phyloP scores from a whole-genome alignment of 2,797 vertebrate genomes.

The Darevskia nairensis region DNA sequence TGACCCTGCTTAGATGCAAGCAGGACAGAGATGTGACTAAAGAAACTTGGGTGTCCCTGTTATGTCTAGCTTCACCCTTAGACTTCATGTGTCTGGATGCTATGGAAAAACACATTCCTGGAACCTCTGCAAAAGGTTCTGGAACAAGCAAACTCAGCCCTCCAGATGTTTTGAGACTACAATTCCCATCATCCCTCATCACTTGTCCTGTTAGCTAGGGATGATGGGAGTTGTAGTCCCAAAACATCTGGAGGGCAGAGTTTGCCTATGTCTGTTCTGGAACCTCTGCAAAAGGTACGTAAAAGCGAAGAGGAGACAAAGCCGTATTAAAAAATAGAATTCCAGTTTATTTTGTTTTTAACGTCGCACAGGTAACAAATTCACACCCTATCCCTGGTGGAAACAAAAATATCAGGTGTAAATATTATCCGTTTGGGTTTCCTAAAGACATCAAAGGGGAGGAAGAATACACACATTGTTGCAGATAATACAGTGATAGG shows the following conservation, averaged over 20 bases:
- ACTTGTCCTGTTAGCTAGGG: too few relatives aligned
- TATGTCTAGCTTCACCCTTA: not conserved
- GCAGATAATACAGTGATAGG: slow-evolving; percentile 54
- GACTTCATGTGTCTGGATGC: not conserved
- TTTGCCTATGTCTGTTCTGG: too few relatives aligned
- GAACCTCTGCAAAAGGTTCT: not conserved
- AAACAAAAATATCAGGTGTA: slow-evolving; percentile 61
- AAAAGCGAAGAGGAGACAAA: slow-evolving; percentile 33
- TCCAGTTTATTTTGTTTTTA: slow-evolving; percentile 66
- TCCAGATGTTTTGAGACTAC: too few relatives aligned
- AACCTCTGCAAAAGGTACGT: not conserved
- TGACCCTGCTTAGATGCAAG: not conserved
- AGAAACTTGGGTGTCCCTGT: not conserved
- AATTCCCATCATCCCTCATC: too few relatives aligned
- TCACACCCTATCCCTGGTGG: slow-evolving; percentile 21
- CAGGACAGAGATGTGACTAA: not conserved
- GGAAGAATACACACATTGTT: slow-evolving; percentile 42
- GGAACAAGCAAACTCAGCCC: too few relatives aligned
- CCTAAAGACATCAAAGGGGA: slow-evolving; percentile 46
- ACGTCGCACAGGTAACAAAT: slow-evolving; percentile 50
- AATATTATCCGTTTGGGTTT: slow-evolving; percentile 51
- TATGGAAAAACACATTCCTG: too few relatives aligned
- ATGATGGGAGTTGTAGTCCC: too few relatives aligned
- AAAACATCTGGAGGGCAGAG: too few relatives aligned
- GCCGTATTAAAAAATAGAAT: slow-evolving; percentile 57